Evolutionary conservation across 2,797 vertebrate genomes (phyloP), one percentile per base, ranked within the genome.

Genomic region (Dermochelys coriacea): DNA sequence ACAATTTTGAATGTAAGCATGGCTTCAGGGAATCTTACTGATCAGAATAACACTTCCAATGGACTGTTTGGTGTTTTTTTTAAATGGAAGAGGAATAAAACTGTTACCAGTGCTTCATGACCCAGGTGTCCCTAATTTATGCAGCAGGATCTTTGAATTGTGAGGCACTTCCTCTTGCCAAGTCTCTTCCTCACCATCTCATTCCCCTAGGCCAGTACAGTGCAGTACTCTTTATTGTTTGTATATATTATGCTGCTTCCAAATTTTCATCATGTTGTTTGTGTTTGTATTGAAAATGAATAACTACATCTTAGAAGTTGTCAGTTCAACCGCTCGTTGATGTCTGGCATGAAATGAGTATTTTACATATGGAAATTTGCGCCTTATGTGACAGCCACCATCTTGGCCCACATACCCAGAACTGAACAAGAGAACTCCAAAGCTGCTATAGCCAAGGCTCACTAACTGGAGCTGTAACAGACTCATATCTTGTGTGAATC

Each of bases 401-500:
- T 47, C 14, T 75, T 75, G 27, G 27, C 14, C 74, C 12, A 31
- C 41, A 29, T 49, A 49, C 25, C 27, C 5, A 45, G 45, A 25
- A 77, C 25, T 16, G 45, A 29, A 49, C 12, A 47, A 31, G 14
- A 25, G 45, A 49, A 14, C 14, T 49, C 71, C 45, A 77, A 29
- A 71, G 25, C 45, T 29, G 41, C 55, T 84, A 41, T n/a, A 71
- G 41, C 11, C 18, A 81, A 71, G n/a, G 29, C 19, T 79, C 21
- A 75, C 34, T 51, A 8, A 45, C 75, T 59, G 64, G 80, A 79
- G 1, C 12, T 49, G 61, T 18, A 87, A 47, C 29, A 84, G 77
- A 45, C 47, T 6, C 85, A 0, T 8, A 0, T 16, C 25, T 54
- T 84, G 31, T 45, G n/a, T 12, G 82, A 68, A 54, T 3, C 0